Evolutionary conservation across 2,113 vertebrate species (phyloP).

Genomic region (Osmerus eperlanus): DNA sequence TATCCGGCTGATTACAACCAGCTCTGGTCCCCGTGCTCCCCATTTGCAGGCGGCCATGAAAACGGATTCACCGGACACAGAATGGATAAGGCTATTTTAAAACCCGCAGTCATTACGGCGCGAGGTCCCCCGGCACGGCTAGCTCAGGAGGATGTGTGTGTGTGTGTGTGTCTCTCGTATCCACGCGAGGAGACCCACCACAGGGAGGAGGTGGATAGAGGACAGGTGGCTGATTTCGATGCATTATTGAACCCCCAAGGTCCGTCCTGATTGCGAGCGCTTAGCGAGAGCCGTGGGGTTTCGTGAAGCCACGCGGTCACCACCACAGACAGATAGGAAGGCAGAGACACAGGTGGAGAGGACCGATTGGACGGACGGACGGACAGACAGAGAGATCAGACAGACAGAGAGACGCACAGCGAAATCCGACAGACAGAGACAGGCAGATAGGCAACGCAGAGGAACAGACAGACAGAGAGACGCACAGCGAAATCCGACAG

Average conservation of each 20-base stretch:
- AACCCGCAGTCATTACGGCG: no score
- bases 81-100: not conserved
- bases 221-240: no score
- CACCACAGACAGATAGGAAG: not conserved
- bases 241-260: no score
- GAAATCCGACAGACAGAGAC: not conserved
- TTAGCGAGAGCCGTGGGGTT: no score
- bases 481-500: not conserved
- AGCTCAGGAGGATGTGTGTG: no score
- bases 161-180: no score
- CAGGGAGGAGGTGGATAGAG: no score
- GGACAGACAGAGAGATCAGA: not conserved
- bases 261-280: no score
- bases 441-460: constrained; percentile 5
- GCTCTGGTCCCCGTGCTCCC: not conserved
- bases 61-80: not conserved
- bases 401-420: not conserved
- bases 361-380: not conserved
- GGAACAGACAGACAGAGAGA: not conserved
- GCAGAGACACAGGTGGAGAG: constrained; percentile 6
- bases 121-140: no score
- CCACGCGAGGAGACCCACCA: no score
- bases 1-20: not conserved
- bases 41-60: not conserved
- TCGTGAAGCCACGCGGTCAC: no score